These are phyloP conservation scores for Argya squamiceps DNA, from an alignment of 2,797 vertebrate species.

Conservation along the genomic window DNA sequence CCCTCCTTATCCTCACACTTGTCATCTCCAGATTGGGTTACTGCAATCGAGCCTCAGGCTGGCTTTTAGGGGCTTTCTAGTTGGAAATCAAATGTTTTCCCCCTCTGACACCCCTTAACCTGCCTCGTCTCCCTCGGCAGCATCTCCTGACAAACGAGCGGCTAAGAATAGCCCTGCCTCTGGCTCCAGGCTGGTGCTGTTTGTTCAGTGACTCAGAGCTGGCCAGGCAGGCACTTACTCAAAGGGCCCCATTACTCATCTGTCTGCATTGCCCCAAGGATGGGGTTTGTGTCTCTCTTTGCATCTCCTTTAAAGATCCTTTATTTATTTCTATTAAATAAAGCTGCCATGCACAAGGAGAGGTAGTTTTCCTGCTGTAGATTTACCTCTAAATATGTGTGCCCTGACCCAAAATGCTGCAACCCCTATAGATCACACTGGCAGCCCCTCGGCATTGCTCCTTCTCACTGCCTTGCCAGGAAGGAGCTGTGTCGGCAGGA, in stretches of 20 bases:
- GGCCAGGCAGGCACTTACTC: constrained; percentile 38
- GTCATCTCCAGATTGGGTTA: background rate
- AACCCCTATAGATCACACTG: background rate
- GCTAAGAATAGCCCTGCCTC: constrained; percentile 53
- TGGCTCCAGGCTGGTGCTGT: constrained; percentile 55
- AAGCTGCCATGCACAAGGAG: background rate
- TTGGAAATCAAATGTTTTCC: background rate
- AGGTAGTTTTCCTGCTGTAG: background rate
- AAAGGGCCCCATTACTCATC: constrained; percentile 65
- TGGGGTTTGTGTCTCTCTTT: constrained; percentile 7
- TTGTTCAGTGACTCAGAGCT: constrained; percentile 68
- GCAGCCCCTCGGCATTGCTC: background rate
- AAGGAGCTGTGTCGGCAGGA: background rate
- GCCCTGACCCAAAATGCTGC: background rate
- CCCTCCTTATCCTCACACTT: background rate
- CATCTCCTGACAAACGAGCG: background rate
- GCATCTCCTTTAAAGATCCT: background rate
- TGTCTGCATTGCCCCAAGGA: constrained; percentile 39
- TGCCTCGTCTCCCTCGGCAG: background rate
- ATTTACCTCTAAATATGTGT: background rate
- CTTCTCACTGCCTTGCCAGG: background rate
- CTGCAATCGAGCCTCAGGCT: background rate
- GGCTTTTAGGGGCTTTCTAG: background rate
- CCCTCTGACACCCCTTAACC: background rate
- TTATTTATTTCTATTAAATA: constrained; percentile 36